Base-by-base conservation (phyloP, 2,888 invertebrate genomes). In the Nomada flava region DNA sequence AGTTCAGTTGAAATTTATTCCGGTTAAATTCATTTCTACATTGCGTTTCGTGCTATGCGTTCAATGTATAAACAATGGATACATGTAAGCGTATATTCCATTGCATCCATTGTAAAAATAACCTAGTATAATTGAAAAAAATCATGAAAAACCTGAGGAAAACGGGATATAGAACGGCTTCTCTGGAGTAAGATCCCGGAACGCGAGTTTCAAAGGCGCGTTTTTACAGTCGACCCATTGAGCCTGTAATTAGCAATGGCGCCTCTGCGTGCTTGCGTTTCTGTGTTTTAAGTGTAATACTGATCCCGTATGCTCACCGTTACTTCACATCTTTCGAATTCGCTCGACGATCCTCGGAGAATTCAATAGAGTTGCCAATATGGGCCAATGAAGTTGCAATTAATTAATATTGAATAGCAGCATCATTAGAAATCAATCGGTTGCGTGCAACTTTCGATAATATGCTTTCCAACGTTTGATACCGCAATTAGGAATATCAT, bases 281-380 rank as follows among this genome's bases (percentile, higher is more conserved):
- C 71, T 72, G 64, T 59, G 47, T 80, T 63, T 82, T 75, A 73
- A 79, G 44, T 13, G 64, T 64, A 44, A 83, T 85, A 83, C 75
- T 73, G 82, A 85, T 73, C 36, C 29, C 42, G 50, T 50, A 18
- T 67, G 70, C 69, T 75, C 59, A 73, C 77, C 62, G 72, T 82
- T 85, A 75, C 29, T 36, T 11, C 10, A 50, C 74, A 23, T 57
- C 44, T 63, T 78, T 81, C 55, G 29, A 29, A 75, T 68, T 63
- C 55, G 44, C 47, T 2, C 4, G 52, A 57, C 53, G 52, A 57
- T 63, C 44, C 47, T 10, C 3, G 3, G n/a, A 10, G 9, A 53
- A 50, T n/a, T 0, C 20, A 67, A 20, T 36, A 13, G 3, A 65
- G 11, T 42, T 7, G 1, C 0, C 7, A n/a, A 29, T n/a, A 2